Evolutionary conservation across 2,888 invertebrate genomes (phyloP).

Genomic region (Rugalucina vietnamica): DNA sequence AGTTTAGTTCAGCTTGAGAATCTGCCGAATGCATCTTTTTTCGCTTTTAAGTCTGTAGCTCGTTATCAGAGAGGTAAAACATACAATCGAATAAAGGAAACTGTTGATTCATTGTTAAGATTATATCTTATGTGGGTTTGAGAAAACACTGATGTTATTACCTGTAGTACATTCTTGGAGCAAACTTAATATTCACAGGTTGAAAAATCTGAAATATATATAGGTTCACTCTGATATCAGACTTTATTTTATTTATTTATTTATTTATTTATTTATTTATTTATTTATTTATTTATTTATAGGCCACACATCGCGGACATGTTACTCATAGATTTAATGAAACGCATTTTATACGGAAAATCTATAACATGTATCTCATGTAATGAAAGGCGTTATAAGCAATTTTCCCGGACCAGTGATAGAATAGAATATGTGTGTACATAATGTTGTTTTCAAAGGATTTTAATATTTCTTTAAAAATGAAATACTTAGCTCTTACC

Average conservation of each 20-base stretch:
- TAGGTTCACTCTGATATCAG: too few relatives aligned
- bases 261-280: too few relatives aligned
- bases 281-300: too few relatives aligned
- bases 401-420: not conserved
- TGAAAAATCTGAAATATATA: constrained; percentile 73
- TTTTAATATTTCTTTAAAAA: not conserved
- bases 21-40: not conserved
- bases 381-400: not conserved
- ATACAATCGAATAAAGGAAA: not conserved
- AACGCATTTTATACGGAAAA: not conserved
- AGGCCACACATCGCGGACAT: too few relatives aligned
- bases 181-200: constrained; percentile 72
- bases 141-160: constrained; percentile 38
- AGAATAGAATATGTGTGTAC: too few relatives aligned
- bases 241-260: too few relatives aligned
- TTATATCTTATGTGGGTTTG: not conserved
- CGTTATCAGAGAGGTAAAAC: not conserved
- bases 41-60: not conserved
- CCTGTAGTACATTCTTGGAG: constrained; percentile 81
- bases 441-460: not conserved
- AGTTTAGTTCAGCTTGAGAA: not conserved
- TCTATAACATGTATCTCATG: not conserved
- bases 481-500: constrained; percentile 45
- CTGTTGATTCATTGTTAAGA: not conserved
- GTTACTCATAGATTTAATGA: not conserved